Evolutionary conservation across 2,888 invertebrate genomes (phyloP).

Genomic region (Dioctria rufipes): DNA sequence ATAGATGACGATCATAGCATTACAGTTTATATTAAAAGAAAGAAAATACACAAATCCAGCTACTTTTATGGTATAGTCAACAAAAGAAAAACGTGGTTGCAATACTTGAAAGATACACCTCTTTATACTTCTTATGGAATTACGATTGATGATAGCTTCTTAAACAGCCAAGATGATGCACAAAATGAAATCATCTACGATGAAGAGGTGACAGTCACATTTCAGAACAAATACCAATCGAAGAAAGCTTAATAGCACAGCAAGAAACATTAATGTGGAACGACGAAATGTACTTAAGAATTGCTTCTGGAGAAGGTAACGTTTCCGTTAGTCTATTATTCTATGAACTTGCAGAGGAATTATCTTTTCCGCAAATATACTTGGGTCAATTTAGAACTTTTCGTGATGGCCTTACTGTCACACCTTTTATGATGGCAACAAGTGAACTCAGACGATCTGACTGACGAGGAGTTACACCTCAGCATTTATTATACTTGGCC

Average conservation of each 20-base stretch:
- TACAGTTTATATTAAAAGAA: slow-evolving; percentile 56
- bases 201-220: no score
- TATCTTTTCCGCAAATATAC: slow-evolving; percentile 66
- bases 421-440: slow-evolving; percentile 66
- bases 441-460: slow-evolving; percentile 68
- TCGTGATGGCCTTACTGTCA: slow-evolving; percentile 18
- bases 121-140: no score
- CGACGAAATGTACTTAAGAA: slow-evolving; percentile 60
- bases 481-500: slow-evolving; percentile 59
- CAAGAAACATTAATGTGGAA: slow-evolving; percentile 62
- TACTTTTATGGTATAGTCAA: slow-evolving; percentile 53
- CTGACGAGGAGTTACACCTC: slow-evolving; percentile 59
- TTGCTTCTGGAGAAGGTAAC: neutral
- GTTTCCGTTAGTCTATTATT: slow-evolving; percentile 61
- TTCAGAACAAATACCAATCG: no score
- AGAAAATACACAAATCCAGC: slow-evolving; percentile 55
- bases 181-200: no score
- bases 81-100: slow-evolving; percentile 54
- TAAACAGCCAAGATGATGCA: no score
- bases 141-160: no score
- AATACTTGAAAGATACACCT: no score
- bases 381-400: no score
- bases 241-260: slow-evolving; percentile 60
- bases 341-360: slow-evolving; percentile 67
- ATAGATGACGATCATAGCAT: slow-evolving; percentile 50